Evolutionary conservation across 1,140 invertebrate species (phyloP), one percentile per base, ranked within the genome.

Genomic region (Zaprionus nigranus): DNA sequence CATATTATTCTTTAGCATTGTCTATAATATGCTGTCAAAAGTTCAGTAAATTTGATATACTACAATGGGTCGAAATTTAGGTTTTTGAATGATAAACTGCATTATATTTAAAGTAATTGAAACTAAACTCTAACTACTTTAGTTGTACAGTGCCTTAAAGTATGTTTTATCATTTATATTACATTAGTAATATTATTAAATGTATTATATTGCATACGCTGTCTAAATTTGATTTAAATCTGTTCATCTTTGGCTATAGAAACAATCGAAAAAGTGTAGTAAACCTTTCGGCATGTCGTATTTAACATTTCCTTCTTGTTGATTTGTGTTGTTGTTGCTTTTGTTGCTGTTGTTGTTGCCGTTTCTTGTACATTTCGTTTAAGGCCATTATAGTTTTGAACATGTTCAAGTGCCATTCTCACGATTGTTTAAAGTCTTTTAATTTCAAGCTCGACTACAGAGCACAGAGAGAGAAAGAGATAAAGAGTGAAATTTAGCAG

Each of bases 361-460:
- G 54, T 76, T 87, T 79, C 75, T 86, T 79, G 79, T 71, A 82
- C 79, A 86, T 88, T 87, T 90, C 85, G 85, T 90, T 90, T 90
- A 90, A 90, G 84, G 79, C 81, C 84, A 82, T 88, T 88, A 90
- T 84, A 90, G 84, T 88, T 88, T 88, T 85, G 84, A 90, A 90
- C 84, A 88, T 90, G 84, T 90, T 88, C 84, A 88, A 88, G 84
- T 88, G 84, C 90, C 81, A 91, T 91, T 91, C 88, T 90, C 88
- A 85, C 88, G 84, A 91, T 90, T 87, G 84, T 91, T 91, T 90
- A 88, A 88, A 90, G 84, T 91, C 81, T 90, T 90, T 83, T 84
- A 88, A 88, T 84, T 91, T 91, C 88, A 70, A 90, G 84, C 75
- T 75, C 68, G 75, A 81, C 78, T 82, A 81, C 75, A 75, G 40